phyloP scores from a whole-genome alignment of 2,888 invertebrate genomes.

The Abrostola triplasia region DNA sequence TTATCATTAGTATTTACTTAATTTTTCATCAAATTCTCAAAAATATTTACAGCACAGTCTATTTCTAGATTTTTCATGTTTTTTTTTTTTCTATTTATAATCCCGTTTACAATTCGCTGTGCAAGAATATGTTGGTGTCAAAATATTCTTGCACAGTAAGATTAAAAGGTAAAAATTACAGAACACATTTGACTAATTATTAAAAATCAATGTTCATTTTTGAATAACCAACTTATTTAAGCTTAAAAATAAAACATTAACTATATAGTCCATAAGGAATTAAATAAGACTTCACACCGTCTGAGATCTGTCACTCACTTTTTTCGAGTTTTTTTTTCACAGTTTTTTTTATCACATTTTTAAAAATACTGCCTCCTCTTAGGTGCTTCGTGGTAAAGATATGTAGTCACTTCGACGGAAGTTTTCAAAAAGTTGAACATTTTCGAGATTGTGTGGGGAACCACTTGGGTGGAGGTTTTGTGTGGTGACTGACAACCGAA shows the following conservation, averaged over 20 bases:
- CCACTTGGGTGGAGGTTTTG: slow-evolving; percentile 73
- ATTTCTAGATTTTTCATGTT: slow-evolving; percentile 63
- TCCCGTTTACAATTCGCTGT: slow-evolving; percentile 36
- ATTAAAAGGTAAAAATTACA: slow-evolving; percentile 49
- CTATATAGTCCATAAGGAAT: slow-evolving; percentile 73
- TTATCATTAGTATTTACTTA: slow-evolving; percentile 36
- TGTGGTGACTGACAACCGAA: slow-evolving; percentile 74
- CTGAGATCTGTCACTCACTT: slow-evolving; percentile 88
- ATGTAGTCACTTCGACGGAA: slow-evolving; percentile 55
- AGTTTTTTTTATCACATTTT: slow-evolving; percentile 86
- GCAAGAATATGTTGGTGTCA: slow-evolving; percentile 44
- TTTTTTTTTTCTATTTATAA: slow-evolving; percentile 55
- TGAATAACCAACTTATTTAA: slow-evolving; percentile 59
- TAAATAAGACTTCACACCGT: slow-evolving; percentile 78
- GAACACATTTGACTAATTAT: slow-evolving; percentile 73
- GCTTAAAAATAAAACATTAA: slow-evolving; percentile 62
- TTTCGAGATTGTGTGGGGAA: slow-evolving; percentile 59
- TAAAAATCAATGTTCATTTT: slow-evolving; percentile 55
- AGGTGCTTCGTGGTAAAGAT: slow-evolving; percentile 69
- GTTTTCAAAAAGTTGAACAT: slow-evolving; percentile 56
- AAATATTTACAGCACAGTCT: slow-evolving; percentile 76
- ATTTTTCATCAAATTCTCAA: slow-evolving; percentile 61
- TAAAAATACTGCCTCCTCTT: slow-evolving; percentile 79
- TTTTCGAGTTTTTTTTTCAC: slow-evolving; percentile 80
- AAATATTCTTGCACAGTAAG: slow-evolving; percentile 34